A percentile compares a stretch with the other conserved stretches of the same genome.
phyloP scores from a whole-genome alignment of 2,113 vertebrate species.

The Phyllopteryx taeniolatus region DNA sequence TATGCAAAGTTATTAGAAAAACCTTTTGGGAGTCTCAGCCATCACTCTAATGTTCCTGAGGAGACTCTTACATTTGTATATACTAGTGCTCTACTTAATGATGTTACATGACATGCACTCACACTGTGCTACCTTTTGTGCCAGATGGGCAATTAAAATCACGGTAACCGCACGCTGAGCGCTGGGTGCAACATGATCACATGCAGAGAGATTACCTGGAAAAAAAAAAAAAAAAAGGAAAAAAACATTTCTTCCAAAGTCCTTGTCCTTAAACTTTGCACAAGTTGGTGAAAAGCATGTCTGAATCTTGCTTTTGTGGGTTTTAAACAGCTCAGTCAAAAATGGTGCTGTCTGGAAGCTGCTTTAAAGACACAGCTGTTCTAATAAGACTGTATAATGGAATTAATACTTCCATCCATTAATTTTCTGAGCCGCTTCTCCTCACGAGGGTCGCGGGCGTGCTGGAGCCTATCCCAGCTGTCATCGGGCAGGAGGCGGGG shows the following conservation, averaged over 20 bases:
- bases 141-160: conserved; percentile 65
- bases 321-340: conserved; percentile 9
- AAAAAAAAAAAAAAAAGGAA: conserved; percentile 24
- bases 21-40: conserved; percentile 3
- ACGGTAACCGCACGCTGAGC: conserved; percentile 50
- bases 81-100: conserved; percentile 27
- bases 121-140: conserved; percentile 30
- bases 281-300: not conserved
- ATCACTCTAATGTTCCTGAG: conserved; percentile 16
- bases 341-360: not conserved
- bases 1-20: not conserved
- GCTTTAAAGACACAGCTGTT: not conserved
- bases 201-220: conserved; percentile 55
- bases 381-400: not conserved
- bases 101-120: conserved; percentile 21
- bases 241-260: conserved; percentile 36
- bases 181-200: conserved; percentile 50
- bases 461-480: too few species aligned
- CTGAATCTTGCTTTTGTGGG: conserved; percentile 4
- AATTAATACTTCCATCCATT: not conserved
- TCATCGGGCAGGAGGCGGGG: too few species aligned
- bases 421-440: too few species aligned
- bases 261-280: conserved; percentile 8
- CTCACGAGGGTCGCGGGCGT: too few species aligned
- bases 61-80: conserved; percentile 5